Percentiles rank a stretch among this genome's conserved stretches.
phyloP scores from a whole-genome alignment of 2,797 vertebrate species.

The Protosalanx chinensis region DNA sequence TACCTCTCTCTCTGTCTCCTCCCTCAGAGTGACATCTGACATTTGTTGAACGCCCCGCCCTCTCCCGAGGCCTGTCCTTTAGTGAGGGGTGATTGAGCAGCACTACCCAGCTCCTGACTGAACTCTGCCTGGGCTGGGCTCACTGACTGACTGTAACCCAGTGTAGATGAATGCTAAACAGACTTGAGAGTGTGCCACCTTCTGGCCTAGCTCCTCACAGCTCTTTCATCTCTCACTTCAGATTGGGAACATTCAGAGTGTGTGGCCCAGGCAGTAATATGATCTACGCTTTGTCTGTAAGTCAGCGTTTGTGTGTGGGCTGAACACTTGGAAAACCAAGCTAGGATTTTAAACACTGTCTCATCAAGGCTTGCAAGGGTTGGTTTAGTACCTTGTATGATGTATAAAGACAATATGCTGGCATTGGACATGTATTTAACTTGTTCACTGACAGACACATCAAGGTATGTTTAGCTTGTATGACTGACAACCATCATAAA shows the following conservation, averaged over 20 bases:
- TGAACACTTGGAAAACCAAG: background rate
- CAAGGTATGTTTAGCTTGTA: too few species aligned
- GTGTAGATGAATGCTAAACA: constrained; percentile 49
- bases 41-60: constrained; percentile 30
- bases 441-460: too few species aligned
- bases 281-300: background rate
- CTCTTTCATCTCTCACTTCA: constrained; percentile 10
- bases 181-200: constrained; percentile 33
- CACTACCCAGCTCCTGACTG: constrained; percentile 10
- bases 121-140: background rate
- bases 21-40: constrained; percentile 13
- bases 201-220: constrained; percentile 27
- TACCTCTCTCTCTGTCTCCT: background rate
- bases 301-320: background rate
- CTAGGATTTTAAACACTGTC: too few species aligned
- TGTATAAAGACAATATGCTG: too few species aligned
- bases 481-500: too few species aligned
- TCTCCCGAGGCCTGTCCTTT: constrained; percentile 42
- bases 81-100: constrained; percentile 9
- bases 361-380: too few species aligned
- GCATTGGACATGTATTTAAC: too few species aligned
- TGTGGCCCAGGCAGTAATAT: background rate
- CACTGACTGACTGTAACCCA: constrained; percentile 33
- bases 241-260: constrained; percentile 8
- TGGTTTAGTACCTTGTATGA: too few species aligned